Evolutionary conservation across 2,113 vertebrate genomes (phyloP), one percentile per base, ranked within the genome.

Genomic region (Pelvicachromis taeniatus): DNA sequence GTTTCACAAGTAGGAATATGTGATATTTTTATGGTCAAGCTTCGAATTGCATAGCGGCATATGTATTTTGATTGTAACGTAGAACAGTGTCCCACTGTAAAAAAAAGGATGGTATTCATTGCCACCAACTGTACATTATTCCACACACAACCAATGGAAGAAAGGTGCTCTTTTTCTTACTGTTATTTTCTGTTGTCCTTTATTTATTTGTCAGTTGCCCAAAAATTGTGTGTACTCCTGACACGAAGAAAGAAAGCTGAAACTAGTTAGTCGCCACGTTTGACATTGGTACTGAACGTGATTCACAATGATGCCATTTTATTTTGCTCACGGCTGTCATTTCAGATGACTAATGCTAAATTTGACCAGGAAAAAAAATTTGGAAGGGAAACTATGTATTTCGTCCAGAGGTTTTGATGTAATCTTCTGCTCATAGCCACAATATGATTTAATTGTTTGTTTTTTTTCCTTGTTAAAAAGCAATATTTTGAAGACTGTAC

Each of bases 111-210:
- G 96, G 95, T 96, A 95, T 95, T 95, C 96, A 96, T 95, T 96
- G 95, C 78, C 42, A 55, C 95, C 61, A 16, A 42, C 73, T 91
- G 85, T 86, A 90, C 85, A 96, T 92, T 77, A 94, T 95, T 95
- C 93, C 78, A 93, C 93, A 95, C 90, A 96, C 95, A 95, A 96
- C 94, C 96, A 96, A 96, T 97, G 95, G 95, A 95, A 95, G 94
- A 94, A 97, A 96, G 96, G 97, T 97, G 97, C 97, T 98, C 96
- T 97, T 97, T 65, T 96, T 96, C 96, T 90, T 96, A 84, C 52
- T 81, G 26, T 85, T 40, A 12, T 87, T 90, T 91, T 33, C 50
- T 75, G 45, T n/a, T 75, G 42, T 6, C 78, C 40, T 91, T 84
- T 86, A 68, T 90, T 92, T 90, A 79, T 89, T 89, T 90, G 78